These are phyloP conservation scores for Temnothorax rugatulus DNA, from an alignment of 2,888 invertebrate species.

Conservation along the genomic window DNA sequence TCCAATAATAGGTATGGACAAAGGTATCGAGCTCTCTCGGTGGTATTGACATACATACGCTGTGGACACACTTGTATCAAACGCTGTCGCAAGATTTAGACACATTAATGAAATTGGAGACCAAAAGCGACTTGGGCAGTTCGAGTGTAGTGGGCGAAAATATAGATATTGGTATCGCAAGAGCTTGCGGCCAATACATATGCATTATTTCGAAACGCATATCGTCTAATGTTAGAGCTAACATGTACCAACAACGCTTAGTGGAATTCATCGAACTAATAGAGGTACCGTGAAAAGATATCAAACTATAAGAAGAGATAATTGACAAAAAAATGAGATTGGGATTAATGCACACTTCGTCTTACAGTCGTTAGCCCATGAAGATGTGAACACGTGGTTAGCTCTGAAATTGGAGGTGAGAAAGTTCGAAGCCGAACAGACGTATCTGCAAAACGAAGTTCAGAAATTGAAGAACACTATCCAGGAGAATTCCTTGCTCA, in stretches of 20 bases:
- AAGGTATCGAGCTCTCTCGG: constrained; percentile 76
- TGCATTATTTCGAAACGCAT: constrained; percentile 72
- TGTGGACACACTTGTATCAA: constrained; percentile 80
- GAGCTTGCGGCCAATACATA: constrained; percentile 77
- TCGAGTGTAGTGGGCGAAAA: constrained; percentile 39
- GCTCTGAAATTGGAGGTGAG: constrained; percentile 79
- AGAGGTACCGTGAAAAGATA: constrained; percentile 71
- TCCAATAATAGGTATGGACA: constrained; percentile 75
- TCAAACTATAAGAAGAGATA: neutral
- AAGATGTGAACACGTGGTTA: constrained; percentile 79
- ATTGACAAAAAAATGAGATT: neutral
- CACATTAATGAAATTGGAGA: constrained; percentile 74
- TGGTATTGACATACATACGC: constrained; percentile 74
- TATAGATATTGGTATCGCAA: constrained; percentile 77
- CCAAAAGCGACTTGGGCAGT: neutral
- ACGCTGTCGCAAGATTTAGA: constrained; percentile 77
- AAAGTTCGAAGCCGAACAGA: constrained; percentile 78
- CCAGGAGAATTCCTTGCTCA: constrained; percentile 62
- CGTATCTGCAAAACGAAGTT: constrained; percentile 75
- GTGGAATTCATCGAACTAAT: constrained; percentile 79
- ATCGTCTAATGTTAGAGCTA: constrained; percentile 67
- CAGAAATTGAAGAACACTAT: constrained; percentile 70
- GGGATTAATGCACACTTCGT: neutral
- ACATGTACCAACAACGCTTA: constrained; percentile 70
- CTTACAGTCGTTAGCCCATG: constrained; percentile 60